These are phyloP conservation scores for Macrosiphum euphorbiae DNA, from an alignment of 2,888 invertebrate genomes.

Conservation along the genomic window DNA sequence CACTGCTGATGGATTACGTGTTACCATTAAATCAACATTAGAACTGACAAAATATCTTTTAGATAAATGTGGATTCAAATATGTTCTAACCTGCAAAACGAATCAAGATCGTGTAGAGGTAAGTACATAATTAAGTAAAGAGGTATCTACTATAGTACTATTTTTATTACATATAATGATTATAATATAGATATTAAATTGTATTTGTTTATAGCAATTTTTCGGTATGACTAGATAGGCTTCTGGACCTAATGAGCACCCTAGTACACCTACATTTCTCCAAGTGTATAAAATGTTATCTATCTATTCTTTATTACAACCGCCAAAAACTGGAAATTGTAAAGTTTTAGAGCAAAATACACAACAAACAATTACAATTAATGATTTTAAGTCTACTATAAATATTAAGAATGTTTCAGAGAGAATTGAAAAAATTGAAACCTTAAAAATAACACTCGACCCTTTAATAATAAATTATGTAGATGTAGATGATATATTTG, in stretches of 20 bases:
- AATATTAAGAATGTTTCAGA: neutral
- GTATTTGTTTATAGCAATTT: neutral
- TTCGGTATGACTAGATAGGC: neutral
- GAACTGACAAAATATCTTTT: constrained; percentile 22
- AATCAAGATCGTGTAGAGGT: constrained; percentile 1
- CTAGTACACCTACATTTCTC: constrained; percentile 3
- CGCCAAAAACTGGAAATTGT: constrained; percentile 1
- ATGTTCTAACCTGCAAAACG: neutral
- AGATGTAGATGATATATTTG: constrained; percentile 4
- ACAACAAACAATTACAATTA: neutral
- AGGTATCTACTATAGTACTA: neutral
- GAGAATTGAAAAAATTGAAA: neutral
- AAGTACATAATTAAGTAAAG: neutral
- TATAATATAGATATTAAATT: neutral
- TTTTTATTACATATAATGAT: neutral
- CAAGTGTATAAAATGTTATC: neutral
- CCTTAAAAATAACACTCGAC: neutral
- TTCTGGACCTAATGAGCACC: neutral
- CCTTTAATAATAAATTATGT: neutral
- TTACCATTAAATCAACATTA: neutral
- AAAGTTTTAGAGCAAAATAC: neutral
- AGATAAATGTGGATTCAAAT: neutral
- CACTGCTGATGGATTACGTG: neutral
- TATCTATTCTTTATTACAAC: neutral
- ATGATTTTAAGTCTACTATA: neutral